Conservation (phyloP, 2,888 invertebrate genomes). For the Troilus luridus region DNA sequence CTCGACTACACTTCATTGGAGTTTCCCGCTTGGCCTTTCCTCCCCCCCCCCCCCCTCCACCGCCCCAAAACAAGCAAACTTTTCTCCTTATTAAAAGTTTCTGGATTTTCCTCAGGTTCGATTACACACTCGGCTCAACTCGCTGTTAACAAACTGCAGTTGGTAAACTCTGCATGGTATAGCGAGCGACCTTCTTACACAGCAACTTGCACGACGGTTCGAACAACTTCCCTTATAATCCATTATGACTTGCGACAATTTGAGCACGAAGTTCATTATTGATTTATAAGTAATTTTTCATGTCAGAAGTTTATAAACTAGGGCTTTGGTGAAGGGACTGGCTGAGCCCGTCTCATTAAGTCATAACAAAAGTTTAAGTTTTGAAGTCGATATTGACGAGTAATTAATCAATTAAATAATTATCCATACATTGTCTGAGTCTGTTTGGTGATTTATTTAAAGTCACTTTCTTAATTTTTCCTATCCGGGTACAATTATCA, state of each 20-base stretch:
- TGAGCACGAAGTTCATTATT: neutral
- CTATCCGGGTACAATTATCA: no score
- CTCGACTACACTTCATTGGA: neutral
- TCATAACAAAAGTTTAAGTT: neutral
- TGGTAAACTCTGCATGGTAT: conserved; percentile 9
- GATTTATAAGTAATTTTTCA: neutral
- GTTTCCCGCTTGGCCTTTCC: neutral
- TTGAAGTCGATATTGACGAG: neutral
- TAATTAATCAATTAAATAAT: neutral
- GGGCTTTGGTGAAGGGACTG: neutral
- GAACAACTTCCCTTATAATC: neutral
- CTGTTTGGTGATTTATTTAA: no score
- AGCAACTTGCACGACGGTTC: neutral
- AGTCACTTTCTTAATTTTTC: no score
- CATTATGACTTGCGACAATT: neutral
- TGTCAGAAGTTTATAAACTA: neutral
- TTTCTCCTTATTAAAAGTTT: conserved; percentile 32
- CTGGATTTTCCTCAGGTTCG: neutral
- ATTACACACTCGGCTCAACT: conserved; percentile 16
- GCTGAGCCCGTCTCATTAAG: neutral
- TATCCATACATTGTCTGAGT: neutral
- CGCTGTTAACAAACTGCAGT: conserved; percentile 46
- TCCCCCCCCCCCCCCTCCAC: neutral
- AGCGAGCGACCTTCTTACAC: neutral
- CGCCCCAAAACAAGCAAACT: neutral